phyloP scores from a whole-genome alignment of 2,888 invertebrate genomes.

The Heliothis peltigera region DNA sequence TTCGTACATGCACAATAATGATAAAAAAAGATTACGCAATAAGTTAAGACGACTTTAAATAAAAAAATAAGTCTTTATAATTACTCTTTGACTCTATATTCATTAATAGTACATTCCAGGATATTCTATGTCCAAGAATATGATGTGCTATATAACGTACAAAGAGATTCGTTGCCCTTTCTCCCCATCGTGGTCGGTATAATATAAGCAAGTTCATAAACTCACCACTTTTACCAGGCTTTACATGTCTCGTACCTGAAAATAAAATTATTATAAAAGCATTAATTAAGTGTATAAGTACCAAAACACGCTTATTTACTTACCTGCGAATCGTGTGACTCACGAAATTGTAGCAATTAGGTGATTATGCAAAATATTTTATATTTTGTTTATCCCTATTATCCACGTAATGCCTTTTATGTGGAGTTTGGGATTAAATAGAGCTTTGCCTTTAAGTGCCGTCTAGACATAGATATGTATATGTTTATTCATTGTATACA shows the following conservation, averaged over 20 bases:
- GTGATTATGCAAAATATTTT: background rate
- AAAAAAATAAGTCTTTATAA: too few relatives aligned
- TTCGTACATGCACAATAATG: background rate
- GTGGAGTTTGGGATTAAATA: constrained; percentile 27
- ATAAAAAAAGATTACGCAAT: constrained; percentile 27
- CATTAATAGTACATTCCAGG: too few relatives aligned
- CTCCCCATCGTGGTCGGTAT: background rate
- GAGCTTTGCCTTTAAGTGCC: constrained; percentile 25
- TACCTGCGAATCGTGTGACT: constrained; percentile 16
- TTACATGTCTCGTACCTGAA: constrained; percentile 63
- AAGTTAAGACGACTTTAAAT: constrained; percentile 28
- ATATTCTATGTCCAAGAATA: too few relatives aligned
- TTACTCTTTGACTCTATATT: too few relatives aligned
- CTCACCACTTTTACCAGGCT: constrained; percentile 56
- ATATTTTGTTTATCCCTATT: constrained; percentile 12
- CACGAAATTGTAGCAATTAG: constrained; percentile 27
- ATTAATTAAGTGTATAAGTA: constrained; percentile 17
- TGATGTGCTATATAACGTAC: background rate
- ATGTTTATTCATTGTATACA: constrained; percentile 6
- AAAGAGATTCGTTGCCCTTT: background rate
- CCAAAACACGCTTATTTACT: constrained; percentile 19
- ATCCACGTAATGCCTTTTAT: constrained; percentile 3
- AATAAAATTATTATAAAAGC: constrained; percentile 28
- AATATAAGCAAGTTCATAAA: constrained; percentile 17
- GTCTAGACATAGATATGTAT: constrained; percentile 41